Evolutionary conservation across 92 coral and sea anemone genomes (phyloP).

Genomic region (Epizoanthus scotinus): DNA sequence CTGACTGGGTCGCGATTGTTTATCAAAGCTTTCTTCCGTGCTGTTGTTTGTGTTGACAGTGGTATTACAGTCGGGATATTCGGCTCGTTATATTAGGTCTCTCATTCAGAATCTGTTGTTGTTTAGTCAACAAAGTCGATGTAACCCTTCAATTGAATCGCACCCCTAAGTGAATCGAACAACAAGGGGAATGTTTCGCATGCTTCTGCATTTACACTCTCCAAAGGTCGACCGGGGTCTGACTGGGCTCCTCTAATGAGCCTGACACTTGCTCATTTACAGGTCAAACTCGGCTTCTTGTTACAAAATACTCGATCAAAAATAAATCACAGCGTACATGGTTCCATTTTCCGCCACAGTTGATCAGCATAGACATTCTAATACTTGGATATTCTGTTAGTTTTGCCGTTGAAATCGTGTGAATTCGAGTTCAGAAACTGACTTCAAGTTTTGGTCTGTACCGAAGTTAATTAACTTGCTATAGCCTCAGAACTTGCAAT

Average conservation of each 20-base stretch:
- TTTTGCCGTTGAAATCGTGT: constrained; percentile 16
- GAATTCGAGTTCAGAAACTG: not conserved
- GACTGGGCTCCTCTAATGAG: constrained; percentile 17
- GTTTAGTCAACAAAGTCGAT: constrained; percentile 20
- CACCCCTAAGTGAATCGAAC: not conserved
- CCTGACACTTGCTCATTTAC: constrained; percentile 13
- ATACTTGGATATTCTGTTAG: constrained; percentile 23
- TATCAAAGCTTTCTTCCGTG: constrained; percentile 22
- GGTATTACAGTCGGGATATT: not conserved
- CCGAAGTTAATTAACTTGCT: constrained; percentile 20
- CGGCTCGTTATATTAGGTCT: constrained; percentile 1
- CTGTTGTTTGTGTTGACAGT: constrained; percentile 26
- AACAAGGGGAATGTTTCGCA: constrained; percentile 14
- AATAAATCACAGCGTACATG: not conserved
- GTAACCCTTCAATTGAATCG: constrained; percentile 14
- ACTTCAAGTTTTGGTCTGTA: not conserved
- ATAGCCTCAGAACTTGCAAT: constrained; percentile 6
- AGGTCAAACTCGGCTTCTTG: constrained; percentile 22
- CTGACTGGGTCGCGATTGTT: constrained; percentile 40
- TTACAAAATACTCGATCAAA: not conserved
- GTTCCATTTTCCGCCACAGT: not conserved
- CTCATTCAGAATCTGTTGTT: constrained; percentile 26
- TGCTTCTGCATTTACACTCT: not conserved
- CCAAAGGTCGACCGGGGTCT: constrained; percentile 15
- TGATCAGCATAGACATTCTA: constrained; percentile 1